Percentiles rank a stretch among this genome's conserved stretches.
phyloP scores from a whole-genome alignment of 2,113 vertebrate genomes.

The Brachionichthys hirsutus region DNA sequence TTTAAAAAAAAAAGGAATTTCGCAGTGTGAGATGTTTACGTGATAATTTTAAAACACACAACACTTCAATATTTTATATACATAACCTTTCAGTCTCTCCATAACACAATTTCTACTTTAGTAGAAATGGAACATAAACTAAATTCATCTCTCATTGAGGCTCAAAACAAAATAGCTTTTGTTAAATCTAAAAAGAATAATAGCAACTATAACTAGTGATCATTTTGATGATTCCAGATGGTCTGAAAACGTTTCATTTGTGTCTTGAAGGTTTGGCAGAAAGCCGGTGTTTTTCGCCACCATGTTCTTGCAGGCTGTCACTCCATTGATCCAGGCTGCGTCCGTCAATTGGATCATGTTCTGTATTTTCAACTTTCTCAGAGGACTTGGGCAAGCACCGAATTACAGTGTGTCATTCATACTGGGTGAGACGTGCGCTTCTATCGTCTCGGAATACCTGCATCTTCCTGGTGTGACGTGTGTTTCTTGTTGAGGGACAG shows the following conservation, averaged over 20 bases:
- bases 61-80: too few species aligned
- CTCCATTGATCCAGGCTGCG: constrained; percentile 46
- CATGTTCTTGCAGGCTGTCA: constrained; percentile 41
- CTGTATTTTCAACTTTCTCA: constrained; percentile 47
- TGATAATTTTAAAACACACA: too few species aligned
- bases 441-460: background rate
- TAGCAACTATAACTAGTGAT: too few species aligned
- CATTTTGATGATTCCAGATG: background rate
- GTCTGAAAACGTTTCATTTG: background rate
- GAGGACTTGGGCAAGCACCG: constrained; percentile 55
- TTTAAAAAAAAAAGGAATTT: too few species aligned
- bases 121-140: too few species aligned
- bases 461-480: too few species aligned
- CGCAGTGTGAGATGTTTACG: too few species aligned
- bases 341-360: constrained; percentile 66
- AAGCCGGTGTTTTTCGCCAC: constrained; percentile 48
- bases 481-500: background rate
- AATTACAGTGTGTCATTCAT: constrained; percentile 45
- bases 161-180: too few species aligned
- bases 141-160: too few species aligned
- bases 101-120: too few species aligned
- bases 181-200: too few species aligned
- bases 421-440: constrained; percentile 41
- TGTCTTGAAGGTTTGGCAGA: constrained; percentile 54
- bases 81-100: too few species aligned